Base-by-base conservation (phyloP, 1,140 invertebrate genomes). In the Drosophila punjabiensis region DNA sequence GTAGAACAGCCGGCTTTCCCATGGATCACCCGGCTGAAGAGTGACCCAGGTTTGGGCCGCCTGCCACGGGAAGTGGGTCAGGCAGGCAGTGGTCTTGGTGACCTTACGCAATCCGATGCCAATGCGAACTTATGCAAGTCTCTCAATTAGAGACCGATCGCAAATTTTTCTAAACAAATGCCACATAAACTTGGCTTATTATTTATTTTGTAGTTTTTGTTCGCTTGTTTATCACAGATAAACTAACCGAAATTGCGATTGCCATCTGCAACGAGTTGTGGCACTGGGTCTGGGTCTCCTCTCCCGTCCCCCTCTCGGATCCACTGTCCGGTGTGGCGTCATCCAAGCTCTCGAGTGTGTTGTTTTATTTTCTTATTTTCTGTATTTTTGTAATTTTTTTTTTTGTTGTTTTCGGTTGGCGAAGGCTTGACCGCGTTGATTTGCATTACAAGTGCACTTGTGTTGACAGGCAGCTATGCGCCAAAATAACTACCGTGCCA, bases 401-500 rank as follows among this genome's bases (percentile, higher is more conserved):
- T 6, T 7, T 50, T 48, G 52, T 52, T 30, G 39, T 45, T 70
- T 45, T 53, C 20, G 43, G 24, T 55, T 48, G 64, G 58, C 77
- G 56, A 82, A 82, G 76, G 75, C 85, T 89, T 84, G 88, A 91
- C 84, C 81, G 81, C 81, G 79, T 91, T 92, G 88, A 91, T 91
- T 88, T 85, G 89, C 89, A 88, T 89, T 82, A 89, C 81, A 92
- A 92, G 89, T 92, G 89, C 82, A 88, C 89, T 89, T 32, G 85
- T 89, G 76, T 89, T 91, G 89, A 92, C 89, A 92, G 89, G 73
- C 81, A 89, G 82, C 89, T 91, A 89, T 92, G 85, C 88, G 89
- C 89, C 90, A 89, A 91, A 91, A 91, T 91, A 92, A 92, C 89
- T 92, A 92, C 89, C 77, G 89, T 91, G 79, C 70, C 81, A 67